These are phyloP conservation scores for Cyclophora albipunctata DNA, from an alignment of 2,888 invertebrate genomes.

Conservation along the genomic window DNA sequence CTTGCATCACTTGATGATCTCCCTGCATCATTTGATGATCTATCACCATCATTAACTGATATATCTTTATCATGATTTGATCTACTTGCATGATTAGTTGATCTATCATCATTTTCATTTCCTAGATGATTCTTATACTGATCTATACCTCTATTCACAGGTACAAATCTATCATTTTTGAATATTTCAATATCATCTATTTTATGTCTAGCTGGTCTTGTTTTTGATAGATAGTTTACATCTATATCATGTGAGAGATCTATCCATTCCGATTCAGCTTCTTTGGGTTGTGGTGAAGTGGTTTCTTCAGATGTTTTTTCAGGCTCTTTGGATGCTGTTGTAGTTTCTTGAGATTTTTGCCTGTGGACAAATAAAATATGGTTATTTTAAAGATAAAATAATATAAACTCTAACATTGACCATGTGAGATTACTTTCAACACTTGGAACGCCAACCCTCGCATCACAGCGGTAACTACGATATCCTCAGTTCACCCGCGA, in stretches of 20 bases:
- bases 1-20: background rate
- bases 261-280: constrained; percentile 28
- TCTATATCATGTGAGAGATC: constrained; percentile 60
- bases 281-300: constrained; percentile 5
- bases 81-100: background rate
- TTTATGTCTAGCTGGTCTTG: constrained; percentile 37
- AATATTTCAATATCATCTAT: constrained; percentile 43
- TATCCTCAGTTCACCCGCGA: too few species aligned
- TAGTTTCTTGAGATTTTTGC: background rate
- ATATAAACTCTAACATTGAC: too few species aligned
- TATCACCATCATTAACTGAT: background rate
- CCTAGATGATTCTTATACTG: background rate
- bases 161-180: constrained; percentile 35
- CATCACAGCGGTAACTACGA: too few species aligned
- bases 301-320: background rate
- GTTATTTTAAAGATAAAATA: too few species aligned
- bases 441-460: too few species aligned
- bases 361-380: too few species aligned
- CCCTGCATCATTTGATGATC: background rate
- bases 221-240: constrained; percentile 43
- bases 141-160: constrained; percentile 20
- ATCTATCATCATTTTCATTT: background rate
- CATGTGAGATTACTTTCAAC: too few species aligned
- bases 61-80: background rate
- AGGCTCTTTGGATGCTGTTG: constrained; percentile 1